Conservation (phyloP, 2,888 invertebrate species). For the Rhabditoides inermis region DNA sequence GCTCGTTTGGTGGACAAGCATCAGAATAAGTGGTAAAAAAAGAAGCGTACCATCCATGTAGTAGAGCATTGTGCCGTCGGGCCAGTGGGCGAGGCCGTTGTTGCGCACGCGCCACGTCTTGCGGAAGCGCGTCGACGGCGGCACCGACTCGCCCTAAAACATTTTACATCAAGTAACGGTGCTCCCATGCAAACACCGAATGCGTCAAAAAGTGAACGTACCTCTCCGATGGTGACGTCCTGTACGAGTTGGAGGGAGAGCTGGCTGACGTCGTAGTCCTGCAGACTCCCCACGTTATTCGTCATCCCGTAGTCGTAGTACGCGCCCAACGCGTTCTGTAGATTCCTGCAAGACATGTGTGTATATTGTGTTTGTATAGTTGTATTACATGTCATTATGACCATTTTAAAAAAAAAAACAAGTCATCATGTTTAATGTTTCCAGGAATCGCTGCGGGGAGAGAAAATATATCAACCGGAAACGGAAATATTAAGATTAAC, state of each 20-base stretch:
- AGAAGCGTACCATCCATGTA: conserved; percentile 65
- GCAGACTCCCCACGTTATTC: conserved; percentile 5
- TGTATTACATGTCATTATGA: background rate
- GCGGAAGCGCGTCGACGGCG: conserved; percentile 69
- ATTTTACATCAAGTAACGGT: background rate
- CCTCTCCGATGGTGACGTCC: conserved; percentile 69
- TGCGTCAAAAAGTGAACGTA: background rate
- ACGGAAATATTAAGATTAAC: too few relatives aligned
- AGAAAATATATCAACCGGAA: too few relatives aligned
- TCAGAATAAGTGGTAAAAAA: too few relatives aligned
- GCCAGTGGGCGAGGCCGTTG: conserved; percentile 76
- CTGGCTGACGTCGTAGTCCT: conserved; percentile 4
- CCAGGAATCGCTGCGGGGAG: too few relatives aligned
- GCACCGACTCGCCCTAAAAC: conserved; percentile 63
- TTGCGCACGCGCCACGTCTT: conserved; percentile 84
- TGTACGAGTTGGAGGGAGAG: conserved; percentile 64
- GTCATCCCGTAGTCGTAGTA: conserved; percentile 69
- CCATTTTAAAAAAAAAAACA: background rate
- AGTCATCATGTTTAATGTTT: too few relatives aligned
- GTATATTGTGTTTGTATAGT: too few relatives aligned
- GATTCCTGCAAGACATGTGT: conserved; percentile 74
- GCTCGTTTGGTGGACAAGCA: too few relatives aligned
- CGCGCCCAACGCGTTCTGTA: conserved; percentile 88
- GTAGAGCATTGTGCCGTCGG: conserved; percentile 67
- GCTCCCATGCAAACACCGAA: too few relatives aligned